phyloP scores from a whole-genome alignment of 2,797 vertebrate genomes.

The Pogoniulus pusillus region DNA sequence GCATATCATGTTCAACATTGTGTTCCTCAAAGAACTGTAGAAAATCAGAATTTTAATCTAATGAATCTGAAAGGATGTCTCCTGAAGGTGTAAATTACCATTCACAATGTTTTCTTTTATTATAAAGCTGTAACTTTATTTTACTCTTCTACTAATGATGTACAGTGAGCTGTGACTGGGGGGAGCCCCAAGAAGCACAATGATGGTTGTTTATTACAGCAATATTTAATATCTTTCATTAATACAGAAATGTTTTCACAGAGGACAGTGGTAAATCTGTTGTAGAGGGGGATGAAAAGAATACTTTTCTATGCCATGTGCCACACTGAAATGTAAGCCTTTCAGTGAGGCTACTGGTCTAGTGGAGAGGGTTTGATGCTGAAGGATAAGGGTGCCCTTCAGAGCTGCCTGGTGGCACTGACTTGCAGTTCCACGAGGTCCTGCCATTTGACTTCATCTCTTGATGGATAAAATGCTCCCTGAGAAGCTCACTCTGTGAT shows the following conservation, averaged over 20 bases:
- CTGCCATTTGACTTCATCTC: neutral
- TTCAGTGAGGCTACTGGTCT: neutral
- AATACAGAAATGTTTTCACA: neutral
- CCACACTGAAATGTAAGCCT: neutral
- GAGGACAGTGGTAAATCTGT: neutral
- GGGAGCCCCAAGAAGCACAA: slow-evolving; percentile 16
- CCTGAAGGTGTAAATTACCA: slow-evolving; percentile 40
- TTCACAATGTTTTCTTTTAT: slow-evolving; percentile 24
- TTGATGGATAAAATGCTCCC: neutral
- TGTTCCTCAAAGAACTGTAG: slow-evolving; percentile 31
- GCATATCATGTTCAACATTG: neutral
- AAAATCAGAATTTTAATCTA: slow-evolving; percentile 29
- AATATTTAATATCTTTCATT: slow-evolving; percentile 32
- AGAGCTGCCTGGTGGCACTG: neutral
- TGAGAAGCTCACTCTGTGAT: neutral
- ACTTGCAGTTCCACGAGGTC: neutral
- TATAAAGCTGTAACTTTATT: slow-evolving; percentile 48
- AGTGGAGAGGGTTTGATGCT: neutral
- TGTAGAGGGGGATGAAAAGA: neutral
- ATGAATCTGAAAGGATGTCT: slow-evolving; percentile 26
- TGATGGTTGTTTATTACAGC: neutral
- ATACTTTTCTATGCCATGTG: neutral
- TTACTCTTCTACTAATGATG: slow-evolving; percentile 33
- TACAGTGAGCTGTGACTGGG: neutral
- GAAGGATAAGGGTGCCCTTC: neutral